Base-by-base conservation (phyloP, 2,888 invertebrate genomes). In the Drosophila kuntzei region DNA sequence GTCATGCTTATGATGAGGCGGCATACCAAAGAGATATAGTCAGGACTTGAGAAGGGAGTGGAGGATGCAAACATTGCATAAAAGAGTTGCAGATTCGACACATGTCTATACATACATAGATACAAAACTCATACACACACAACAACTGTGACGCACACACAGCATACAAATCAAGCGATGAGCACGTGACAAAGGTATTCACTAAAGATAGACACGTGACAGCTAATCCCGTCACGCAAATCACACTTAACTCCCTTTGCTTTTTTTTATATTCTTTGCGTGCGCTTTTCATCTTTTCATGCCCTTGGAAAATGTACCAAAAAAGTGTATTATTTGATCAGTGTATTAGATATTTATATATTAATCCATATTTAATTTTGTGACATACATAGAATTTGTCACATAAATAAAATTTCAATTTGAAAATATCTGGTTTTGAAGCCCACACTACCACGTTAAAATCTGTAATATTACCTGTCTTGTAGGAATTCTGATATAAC, bases 1-100 rank as follows among this genome's bases (percentile, higher is more conserved):
- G 86, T 80, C 85, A 85, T 68, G 76, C 54, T 59, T 53, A 44
- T 61, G 79, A 65, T 43, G 81, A 65, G 60, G 67, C 79, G 75
- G 70, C 77, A 66, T 50, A 43, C 53, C 57, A 67, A 75, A 75
- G 59, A 41, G 53, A 64, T 20, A 43, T 7, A 16, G 5, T 9
- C 0, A 39, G 5, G 14, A n/a, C 22, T 12, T 29, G 16, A 1
- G 12, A n/a, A 29, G 29, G 37, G 12, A 12, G 8, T 4, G 18
- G 8, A 27, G 25, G 25, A 16, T 18, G 41, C 14, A 46, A 44
- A 34, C 16, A 18, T 36, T 36, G 64, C 51, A 60, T 37, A 20
- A 53, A 73, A 63, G 64, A 57, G 54, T 50, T 58, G 61, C 58
- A 47, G 54, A 41, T 51, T 46, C 46, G 46, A 50, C 41, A 64